A percentile compares a stretch with the other conserved stretches of the same genome.
These are phyloP conservation scores for Smutsia gigantea DNA, from an alignment of 2,797 vertebrate genomes.

Conservation along the genomic window DNA sequence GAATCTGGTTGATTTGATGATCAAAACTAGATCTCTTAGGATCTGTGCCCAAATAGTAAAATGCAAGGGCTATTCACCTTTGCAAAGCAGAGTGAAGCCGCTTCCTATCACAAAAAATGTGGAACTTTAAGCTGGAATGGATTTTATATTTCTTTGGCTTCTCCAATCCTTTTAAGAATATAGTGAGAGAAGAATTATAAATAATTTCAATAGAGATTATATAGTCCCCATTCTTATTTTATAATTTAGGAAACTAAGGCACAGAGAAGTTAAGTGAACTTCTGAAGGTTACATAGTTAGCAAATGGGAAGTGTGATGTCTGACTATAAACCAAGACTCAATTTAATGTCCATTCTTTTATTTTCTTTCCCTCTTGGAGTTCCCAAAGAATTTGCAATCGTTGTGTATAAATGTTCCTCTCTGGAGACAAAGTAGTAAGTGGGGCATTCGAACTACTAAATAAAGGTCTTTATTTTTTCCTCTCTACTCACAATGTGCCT, in stretches of 20 bases:
- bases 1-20: constrained; percentile 14
- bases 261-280: not conserved
- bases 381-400: not conserved
- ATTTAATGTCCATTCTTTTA: not conserved
- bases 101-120: not conserved
- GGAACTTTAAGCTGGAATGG: constrained; percentile 10
- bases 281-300: not conserved
- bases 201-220: not conserved
- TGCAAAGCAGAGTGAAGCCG: not conserved
- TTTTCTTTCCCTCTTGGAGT: not conserved
- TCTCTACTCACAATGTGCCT: not conserved
- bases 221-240: not conserved
- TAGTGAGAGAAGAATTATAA: not conserved
- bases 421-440: not conserved
- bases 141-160: not conserved
- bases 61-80: not conserved
- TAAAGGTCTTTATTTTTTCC: not conserved
- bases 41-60: not conserved
- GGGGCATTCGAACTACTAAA: not conserved
- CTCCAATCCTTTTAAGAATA: constrained; percentile 20
- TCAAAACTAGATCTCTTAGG: not conserved
- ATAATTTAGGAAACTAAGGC: not conserved
- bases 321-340: not conserved
- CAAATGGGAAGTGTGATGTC: not conserved
- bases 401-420: not conserved